These are phyloP conservation scores for Diarsia dahlii DNA, from an alignment of 2,888 invertebrate genomes.

Conservation along the genomic window DNA sequence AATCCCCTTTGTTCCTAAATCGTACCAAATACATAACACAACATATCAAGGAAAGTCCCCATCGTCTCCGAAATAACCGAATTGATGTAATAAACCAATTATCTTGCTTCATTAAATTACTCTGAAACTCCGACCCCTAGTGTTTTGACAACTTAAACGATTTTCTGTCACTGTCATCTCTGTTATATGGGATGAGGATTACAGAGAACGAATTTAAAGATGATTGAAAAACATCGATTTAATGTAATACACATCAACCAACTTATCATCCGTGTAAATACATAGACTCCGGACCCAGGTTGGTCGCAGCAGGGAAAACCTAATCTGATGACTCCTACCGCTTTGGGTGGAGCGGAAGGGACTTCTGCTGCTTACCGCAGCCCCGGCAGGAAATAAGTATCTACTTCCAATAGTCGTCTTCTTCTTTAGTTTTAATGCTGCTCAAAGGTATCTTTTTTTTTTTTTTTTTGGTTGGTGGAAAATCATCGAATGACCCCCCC, in stretches of 20 bases:
- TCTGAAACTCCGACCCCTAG: neutral
- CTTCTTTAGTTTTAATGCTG: too few relatives aligned
- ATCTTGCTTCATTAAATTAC: conserved; percentile 16
- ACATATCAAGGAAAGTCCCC: neutral
- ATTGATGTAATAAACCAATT: conserved; percentile 11
- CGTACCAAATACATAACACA: neutral
- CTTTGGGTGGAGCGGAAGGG: too few relatives aligned
- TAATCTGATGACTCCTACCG: too few relatives aligned
- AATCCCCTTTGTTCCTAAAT: neutral
- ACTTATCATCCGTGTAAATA: neutral
- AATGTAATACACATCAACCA: neutral
- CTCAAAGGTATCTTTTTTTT: too few relatives aligned
- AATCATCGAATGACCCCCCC: too few relatives aligned
- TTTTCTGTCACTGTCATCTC: neutral
- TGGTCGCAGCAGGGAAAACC: too few relatives aligned
- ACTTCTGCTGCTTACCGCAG: too few relatives aligned
- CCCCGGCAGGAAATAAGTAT: too few relatives aligned
- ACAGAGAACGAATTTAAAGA: neutral
- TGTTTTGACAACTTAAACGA: conserved; percentile 11
- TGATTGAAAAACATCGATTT: neutral
- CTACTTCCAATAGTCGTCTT: too few relatives aligned
- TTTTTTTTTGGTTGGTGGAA: too few relatives aligned
- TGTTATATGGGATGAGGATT: neutral
- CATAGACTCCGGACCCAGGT: too few relatives aligned
- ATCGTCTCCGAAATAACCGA: conserved; percentile 8